Evolutionary conservation across 2,888 invertebrate genomes (phyloP), one percentile per base, ranked within the genome.

Genomic region (Chrysolina americana): DNA sequence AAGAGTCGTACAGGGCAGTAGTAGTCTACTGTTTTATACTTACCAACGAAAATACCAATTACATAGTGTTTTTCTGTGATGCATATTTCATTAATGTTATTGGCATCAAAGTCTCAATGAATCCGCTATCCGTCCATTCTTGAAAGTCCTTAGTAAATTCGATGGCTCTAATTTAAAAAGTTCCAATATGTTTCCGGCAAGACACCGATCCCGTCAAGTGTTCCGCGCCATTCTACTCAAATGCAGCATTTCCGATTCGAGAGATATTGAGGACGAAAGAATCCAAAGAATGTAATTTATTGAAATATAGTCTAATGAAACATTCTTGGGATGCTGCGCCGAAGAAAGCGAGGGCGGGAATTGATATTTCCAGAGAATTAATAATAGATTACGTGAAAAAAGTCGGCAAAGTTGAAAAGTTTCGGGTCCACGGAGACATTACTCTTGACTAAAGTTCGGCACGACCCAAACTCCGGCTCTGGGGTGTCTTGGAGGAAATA

Each of bases 381-480:
- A 81, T 82, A 82, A 82, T 83, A 80, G 83, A 82, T 83, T 81
- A 81, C 79, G 82, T 80, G 80, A 59, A 76, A 75, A 76, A 76
- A 78, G 65, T 53, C 50, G 15, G 56, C 65, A 50, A 23, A 19
- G 13, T 47, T 41, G 47, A 68, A 80, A 81, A 77, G 77, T 82
- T n/a, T 79, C 74, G 74, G 75, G 81, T 81, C 81, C 82, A 77
- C 78, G 74, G 76, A 76, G 80, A 79, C 79, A 78, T 82, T 79
- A 81, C 80, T 80, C 79, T 80, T 80, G 53, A 68, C 23, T 21
- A 69, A 75, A 69, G 47, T 68, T 68, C 47, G 41, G 50, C 76
- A 75, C 63, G 76, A 79, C 79, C 80, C 69, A 77, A 81, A 80
- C 36, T 59, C 28, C 59, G 9, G 23, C 10, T 59, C 59, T 59